A percentile compares a stretch with the other conserved stretches of the same genome.
phyloP scores from a whole-genome alignment of 2,797 vertebrate species.

The Enteromius radiatus region DNA sequence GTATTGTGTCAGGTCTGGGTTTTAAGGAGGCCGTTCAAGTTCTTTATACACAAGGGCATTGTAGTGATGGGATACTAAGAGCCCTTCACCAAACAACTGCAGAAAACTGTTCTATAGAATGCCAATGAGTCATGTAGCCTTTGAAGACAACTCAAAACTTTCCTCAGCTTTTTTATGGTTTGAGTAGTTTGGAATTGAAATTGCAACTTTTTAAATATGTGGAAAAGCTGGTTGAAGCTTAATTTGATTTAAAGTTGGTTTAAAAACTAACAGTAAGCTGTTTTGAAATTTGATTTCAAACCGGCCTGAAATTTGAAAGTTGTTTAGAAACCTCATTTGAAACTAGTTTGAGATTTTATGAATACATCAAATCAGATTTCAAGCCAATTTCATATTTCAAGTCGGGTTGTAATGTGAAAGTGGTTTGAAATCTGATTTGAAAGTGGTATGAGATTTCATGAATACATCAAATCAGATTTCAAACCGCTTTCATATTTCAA shows the following conservation, averaged over 20 bases:
- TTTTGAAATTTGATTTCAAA: not conserved
- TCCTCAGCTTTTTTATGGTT: not conserved
- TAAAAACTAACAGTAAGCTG: not conserved
- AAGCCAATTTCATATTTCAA: no score
- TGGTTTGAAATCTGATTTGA: not conserved
- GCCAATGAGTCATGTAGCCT: not conserved
- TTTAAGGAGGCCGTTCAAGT: constrained; percentile 7
- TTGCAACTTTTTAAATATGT: not conserved
- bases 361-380: no score
- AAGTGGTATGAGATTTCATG: no score
- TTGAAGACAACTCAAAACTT: not conserved
- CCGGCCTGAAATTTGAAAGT: not conserved
- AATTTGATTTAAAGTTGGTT: not conserved
- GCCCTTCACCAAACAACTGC: not conserved
- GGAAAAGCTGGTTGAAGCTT: not conserved
- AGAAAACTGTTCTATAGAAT: not conserved
- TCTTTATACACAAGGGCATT: not conserved
- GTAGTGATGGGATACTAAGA: not conserved
- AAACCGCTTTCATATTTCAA: not conserved
- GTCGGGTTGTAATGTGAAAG: no score
- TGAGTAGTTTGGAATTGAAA: not conserved
- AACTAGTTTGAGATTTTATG: not conserved
- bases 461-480: not conserved
- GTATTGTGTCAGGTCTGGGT: not conserved
- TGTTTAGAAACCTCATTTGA: not conserved